These are phyloP conservation scores for Echinops telfairi DNA, from an alignment of 2,113 vertebrate genomes.

Conservation along the genomic window DNA sequence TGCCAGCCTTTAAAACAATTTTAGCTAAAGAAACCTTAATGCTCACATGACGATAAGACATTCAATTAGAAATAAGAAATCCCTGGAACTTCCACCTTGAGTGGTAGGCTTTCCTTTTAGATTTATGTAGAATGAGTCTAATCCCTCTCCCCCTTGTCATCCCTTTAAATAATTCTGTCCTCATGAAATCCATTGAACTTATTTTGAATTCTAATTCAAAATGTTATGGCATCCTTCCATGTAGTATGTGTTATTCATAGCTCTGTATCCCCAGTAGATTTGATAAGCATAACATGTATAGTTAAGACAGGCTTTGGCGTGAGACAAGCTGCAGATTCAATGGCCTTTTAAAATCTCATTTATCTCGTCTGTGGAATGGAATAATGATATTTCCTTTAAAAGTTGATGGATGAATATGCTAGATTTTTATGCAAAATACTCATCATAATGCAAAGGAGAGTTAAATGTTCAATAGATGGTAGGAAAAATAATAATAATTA, in stretches of 20 bases:
- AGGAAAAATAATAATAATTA: not conserved
- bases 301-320: not conserved
- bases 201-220: constrained; percentile 54
- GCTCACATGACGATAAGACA: not conserved
- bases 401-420: constrained; percentile 5
- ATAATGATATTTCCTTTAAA: constrained; percentile 17
- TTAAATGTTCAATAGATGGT: not conserved
- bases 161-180: constrained; percentile 17
- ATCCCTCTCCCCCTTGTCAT: not conserved
- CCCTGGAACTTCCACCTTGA: not conserved
- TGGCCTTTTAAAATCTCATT: not conserved
- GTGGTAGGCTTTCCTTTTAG: constrained; percentile 26
- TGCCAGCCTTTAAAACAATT: not conserved
- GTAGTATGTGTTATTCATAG: not conserved
- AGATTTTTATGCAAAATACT: not conserved
- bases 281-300: not conserved
- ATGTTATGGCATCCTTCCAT: not conserved
- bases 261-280: not conserved
- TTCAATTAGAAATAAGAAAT: not conserved
- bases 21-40: not conserved
- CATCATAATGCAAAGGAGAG: not conserved
- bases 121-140: constrained; percentile 14
- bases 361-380: constrained; percentile 16
- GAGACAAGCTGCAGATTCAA: not conserved
- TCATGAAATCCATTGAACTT: constrained; percentile 15